phyloP scores from a whole-genome alignment of 2,797 vertebrate genomes.

The Rhinogobio ventralis region DNA sequence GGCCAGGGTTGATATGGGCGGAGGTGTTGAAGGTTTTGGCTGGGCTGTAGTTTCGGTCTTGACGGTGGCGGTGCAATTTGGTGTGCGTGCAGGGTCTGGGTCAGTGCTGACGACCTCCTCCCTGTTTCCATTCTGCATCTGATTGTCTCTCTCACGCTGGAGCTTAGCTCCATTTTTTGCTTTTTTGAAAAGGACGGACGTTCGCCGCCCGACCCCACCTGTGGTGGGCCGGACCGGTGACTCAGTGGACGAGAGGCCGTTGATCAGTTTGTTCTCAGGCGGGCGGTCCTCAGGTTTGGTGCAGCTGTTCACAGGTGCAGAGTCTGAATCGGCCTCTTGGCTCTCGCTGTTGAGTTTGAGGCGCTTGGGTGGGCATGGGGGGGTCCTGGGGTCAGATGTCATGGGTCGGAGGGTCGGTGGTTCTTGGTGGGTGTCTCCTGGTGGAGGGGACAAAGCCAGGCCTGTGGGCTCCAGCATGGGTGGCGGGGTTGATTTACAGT shows the following conservation, averaged over 20 bases:
- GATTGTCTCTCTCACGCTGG: constrained; percentile 81
- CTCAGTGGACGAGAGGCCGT: constrained; percentile 75
- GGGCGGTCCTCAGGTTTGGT: constrained; percentile 72
- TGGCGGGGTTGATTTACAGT: constrained; percentile 87
- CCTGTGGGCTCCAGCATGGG: constrained; percentile 94
- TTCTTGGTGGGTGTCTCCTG: constrained; percentile 86
- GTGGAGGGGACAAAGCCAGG: constrained; percentile 86
- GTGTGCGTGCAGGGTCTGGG: constrained; percentile 30
- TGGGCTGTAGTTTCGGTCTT: constrained; percentile 64
- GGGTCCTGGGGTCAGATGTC: constrained; percentile 79
- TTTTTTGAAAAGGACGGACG: constrained; percentile 86
- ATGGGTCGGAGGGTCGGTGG: constrained; percentile 94
- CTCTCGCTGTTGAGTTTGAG: constrained; percentile 79
- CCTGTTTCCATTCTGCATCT: constrained; percentile 78
- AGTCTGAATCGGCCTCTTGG: constrained; percentile 69
- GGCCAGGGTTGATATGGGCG: constrained; percentile 66
- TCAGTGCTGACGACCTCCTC: constrained; percentile 65
- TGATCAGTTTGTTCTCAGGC: constrained; percentile 72
- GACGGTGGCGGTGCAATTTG: constrained; percentile 65
- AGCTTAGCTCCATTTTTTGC: constrained; percentile 87
- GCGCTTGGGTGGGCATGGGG: constrained; percentile 79
- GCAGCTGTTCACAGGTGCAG: constrained; percentile 66
- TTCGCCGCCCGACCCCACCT: constrained; percentile 81
- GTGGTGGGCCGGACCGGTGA: constrained; percentile 69
- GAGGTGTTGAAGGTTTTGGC: constrained; percentile 57